phyloP scores from a whole-genome alignment of 2,797 vertebrate genomes.

The Lagocephalus sceleratus region DNA sequence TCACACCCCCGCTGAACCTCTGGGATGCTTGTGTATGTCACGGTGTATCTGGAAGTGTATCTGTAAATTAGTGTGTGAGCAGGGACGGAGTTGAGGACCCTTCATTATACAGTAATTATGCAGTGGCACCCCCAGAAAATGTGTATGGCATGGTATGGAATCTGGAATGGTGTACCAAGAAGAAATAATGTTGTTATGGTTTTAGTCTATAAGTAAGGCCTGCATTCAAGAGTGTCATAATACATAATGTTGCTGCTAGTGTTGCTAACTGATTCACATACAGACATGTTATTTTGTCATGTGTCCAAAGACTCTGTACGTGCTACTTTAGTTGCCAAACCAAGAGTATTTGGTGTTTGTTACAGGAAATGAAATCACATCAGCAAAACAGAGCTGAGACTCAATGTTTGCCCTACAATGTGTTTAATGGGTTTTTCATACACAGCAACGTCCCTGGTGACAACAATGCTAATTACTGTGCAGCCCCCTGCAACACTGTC shows the following conservation, averaged over 20 bases:
- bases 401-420: slow-evolving; percentile 55
- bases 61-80: slow-evolving; percentile 23
- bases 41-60: slow-evolving; percentile 13
- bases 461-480: slow-evolving; percentile 66
- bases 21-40: slow-evolving; percentile 10
- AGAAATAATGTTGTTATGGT: background rate
- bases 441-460: slow-evolving; percentile 53
- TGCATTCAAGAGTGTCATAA: too few species aligned
- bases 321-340: slow-evolving; percentile 31
- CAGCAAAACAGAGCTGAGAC: slow-evolving; percentile 57
- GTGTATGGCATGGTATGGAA: background rate
- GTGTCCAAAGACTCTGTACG: slow-evolving; percentile 18
- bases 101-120: background rate
- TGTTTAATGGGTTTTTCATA: slow-evolving; percentile 64
- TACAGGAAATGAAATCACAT: slow-evolving; percentile 38
- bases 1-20: slow-evolving; percentile 60
- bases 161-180: background rate
- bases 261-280: slow-evolving; percentile 10
- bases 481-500: slow-evolving; percentile 44
- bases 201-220: too few species aligned
- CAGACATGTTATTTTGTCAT: slow-evolving; percentile 14
- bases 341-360: slow-evolving; percentile 34
- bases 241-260: background rate
- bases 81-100: slow-evolving; percentile 20
- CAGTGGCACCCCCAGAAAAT: background rate